Conservation (phyloP, 2,888 invertebrate species). For the Pyrgus malvae region DNA sequence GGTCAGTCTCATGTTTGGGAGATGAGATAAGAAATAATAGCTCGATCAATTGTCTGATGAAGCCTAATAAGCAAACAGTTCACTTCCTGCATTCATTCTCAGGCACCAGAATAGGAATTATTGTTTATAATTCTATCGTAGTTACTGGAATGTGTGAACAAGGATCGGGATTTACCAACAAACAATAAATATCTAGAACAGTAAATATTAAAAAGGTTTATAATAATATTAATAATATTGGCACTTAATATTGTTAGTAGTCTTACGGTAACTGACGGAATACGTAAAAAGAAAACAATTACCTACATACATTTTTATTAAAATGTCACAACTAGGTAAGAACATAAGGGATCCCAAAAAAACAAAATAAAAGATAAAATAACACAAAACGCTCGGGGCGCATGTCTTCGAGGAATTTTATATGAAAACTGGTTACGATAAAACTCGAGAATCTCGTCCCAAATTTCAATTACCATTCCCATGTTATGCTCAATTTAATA, state of each 20-base stretch:
- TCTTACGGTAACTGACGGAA: too few relatives aligned
- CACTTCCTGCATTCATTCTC: slow-evolving; percentile 1
- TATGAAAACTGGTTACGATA: slow-evolving; percentile 22
- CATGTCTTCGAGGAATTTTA: slow-evolving; percentile 7
- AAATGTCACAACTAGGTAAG: not conserved
- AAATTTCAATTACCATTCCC: slow-evolving; percentile 15
- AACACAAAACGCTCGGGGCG: slow-evolving; percentile 10
- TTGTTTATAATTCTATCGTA: not conserved
- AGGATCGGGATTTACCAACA: too few relatives aligned
- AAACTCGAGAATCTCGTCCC: slow-evolving; percentile 9
- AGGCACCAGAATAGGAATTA: too few relatives aligned
- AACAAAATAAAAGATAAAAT: slow-evolving; percentile 2
- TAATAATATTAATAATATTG: too few relatives aligned
- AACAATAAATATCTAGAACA: too few relatives aligned
- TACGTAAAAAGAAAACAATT: too few relatives aligned
- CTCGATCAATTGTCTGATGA: slow-evolving; percentile 14
- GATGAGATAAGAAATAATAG: slow-evolving; percentile 13
- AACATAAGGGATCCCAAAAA: not conserved
- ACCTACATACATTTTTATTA: not conserved
- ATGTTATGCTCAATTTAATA: slow-evolving; percentile 9
- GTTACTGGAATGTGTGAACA: too few relatives aligned
- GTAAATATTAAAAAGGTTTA: too few relatives aligned
- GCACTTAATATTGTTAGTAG: too few relatives aligned
- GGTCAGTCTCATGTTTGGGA: slow-evolving; percentile 5
- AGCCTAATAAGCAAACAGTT: slow-evolving; percentile 17